Evolutionary conservation across 2,113 vertebrate genomes (phyloP).

Genomic region (Calonectris borealis): DNA sequence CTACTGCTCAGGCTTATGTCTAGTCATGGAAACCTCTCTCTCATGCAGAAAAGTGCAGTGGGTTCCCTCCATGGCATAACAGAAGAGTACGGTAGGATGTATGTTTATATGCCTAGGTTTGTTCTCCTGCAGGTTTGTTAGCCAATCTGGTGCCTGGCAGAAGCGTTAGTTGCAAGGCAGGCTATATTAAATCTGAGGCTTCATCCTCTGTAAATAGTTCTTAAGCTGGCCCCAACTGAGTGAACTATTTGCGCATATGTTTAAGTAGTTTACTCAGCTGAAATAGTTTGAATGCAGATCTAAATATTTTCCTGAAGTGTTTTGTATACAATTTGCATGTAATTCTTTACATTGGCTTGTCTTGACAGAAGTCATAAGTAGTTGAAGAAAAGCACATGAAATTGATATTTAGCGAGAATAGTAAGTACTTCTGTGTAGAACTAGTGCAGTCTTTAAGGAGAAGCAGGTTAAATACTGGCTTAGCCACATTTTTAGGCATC

Average conservation of each 20-base stretch:
- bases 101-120: not conserved
- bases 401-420: not conserved
- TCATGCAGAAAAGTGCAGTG: not conserved
- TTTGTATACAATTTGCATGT: not conserved
- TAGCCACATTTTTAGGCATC: not conserved
- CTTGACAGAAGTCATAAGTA: not conserved
- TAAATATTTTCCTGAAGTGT: not conserved
- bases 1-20: not conserved
- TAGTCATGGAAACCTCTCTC: not conserved
- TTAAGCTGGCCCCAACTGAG: not conserved
- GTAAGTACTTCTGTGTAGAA: not conserved
- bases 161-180: not conserved
- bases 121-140: not conserved
- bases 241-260: not conserved
- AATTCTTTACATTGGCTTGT: not conserved
- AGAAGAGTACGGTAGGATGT: accelerated
- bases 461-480: not conserved
- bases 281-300: not conserved
- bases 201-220: not conserved
- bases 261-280: not conserved
- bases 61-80: not conserved
- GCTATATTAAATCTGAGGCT: not conserved
- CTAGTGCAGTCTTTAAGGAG: not conserved
- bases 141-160: not conserved
- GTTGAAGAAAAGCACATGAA: not conserved